Conservation (phyloP, 2,888 invertebrate species). For the Nemapogon koenigi region DNA sequence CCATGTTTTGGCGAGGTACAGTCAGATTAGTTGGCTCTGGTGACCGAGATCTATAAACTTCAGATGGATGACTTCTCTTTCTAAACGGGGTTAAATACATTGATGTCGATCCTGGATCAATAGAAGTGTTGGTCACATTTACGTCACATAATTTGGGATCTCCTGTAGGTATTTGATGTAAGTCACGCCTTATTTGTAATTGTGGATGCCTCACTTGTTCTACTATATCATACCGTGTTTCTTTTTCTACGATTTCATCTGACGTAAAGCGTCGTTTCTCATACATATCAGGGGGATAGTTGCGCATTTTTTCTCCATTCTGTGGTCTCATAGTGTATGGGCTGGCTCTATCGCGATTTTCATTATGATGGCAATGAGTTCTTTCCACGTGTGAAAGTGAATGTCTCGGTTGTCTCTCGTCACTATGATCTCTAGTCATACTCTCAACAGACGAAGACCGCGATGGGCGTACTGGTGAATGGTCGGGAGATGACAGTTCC, state of each 20-base stretch:
- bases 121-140: conserved; percentile 43
- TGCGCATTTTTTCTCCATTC: conserved; percentile 54
- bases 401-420: conserved; percentile 35
- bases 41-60: conserved; percentile 50
- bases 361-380: conserved; percentile 74
- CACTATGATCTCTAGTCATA: conserved; percentile 46
- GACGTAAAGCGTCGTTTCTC: conserved; percentile 53
- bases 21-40: conserved; percentile 58
- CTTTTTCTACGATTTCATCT: conserved; percentile 53
- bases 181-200: conserved; percentile 79
- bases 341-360: conserved; percentile 59
- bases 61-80: conserved; percentile 64
- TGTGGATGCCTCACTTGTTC: conserved; percentile 61
- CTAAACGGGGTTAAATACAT: conserved; percentile 61
- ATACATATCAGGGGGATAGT: conserved; percentile 37
- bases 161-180: conserved; percentile 65
- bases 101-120: conserved; percentile 49
- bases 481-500: conserved; percentile 65
- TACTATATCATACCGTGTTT: conserved; percentile 54
- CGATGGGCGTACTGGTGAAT: conserved; percentile 65
- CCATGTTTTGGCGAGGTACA: conserved; percentile 44
- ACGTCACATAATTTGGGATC: conserved; percentile 37
- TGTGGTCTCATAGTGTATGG: conserved; percentile 81
- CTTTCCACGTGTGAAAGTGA: conserved; percentile 56
- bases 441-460: conserved; percentile 59